phyloP scores from a whole-genome alignment of 30 jellyfish, hydroid and myxozoan species.

The Turritopsis rubra region DNA sequence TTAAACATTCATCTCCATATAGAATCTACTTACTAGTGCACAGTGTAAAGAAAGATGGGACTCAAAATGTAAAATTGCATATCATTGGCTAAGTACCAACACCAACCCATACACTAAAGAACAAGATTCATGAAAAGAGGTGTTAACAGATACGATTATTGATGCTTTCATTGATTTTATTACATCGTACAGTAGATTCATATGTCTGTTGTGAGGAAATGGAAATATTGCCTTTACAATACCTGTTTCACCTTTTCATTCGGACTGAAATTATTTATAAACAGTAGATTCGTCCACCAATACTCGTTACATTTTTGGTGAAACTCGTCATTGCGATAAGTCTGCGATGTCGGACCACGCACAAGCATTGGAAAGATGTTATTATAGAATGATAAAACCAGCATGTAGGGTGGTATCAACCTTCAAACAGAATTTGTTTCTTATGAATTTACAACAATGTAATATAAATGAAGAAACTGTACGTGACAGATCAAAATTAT shows the following conservation, averaged over 20 bases:
- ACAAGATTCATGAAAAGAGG: no score
- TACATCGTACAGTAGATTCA: no score
- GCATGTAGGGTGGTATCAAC: constrained; percentile 68
- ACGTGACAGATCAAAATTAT: neutral
- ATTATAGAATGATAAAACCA: constrained; percentile 44
- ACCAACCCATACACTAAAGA: neutral
- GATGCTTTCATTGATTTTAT: no score
- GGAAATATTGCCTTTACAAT: neutral
- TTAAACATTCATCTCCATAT: no score
- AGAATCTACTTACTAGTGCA: neutral
- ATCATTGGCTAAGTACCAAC: neutral
- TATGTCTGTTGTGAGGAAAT: no score
- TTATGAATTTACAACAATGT: neutral
- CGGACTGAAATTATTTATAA: constrained; percentile 62
- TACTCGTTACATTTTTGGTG: constrained; percentile 33
- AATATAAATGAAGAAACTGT: neutral
- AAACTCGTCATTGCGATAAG: neutral
- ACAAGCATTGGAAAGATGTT: constrained; percentile 54
- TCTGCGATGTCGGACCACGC: constrained; percentile 53
- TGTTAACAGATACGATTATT: no score
- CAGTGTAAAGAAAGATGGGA: neutral
- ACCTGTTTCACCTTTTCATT: constrained; percentile 36
- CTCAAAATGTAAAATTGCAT: neutral
- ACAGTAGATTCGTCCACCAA: constrained; percentile 83
- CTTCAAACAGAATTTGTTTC: constrained; percentile 22